These are phyloP conservation scores for Apotomis capreana DNA, from an alignment of 2,888 invertebrate species.

Conservation along the genomic window DNA sequence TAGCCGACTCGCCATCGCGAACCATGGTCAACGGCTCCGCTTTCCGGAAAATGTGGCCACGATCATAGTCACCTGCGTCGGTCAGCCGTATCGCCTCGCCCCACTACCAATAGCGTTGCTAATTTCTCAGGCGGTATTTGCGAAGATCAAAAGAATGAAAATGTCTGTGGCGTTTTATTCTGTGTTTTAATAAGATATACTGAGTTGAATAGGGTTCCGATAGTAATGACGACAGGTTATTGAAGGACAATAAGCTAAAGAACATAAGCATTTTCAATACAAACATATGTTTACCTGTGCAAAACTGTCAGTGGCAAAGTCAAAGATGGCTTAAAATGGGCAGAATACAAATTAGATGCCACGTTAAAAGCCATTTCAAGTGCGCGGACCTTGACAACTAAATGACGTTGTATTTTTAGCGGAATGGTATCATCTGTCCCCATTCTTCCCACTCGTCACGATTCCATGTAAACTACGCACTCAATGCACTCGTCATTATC, in stretches of 20 bases:
- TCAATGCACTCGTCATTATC: slow-evolving; percentile 37
- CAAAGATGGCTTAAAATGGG: neutral
- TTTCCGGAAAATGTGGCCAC: too few relatives aligned
- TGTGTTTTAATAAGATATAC: neutral
- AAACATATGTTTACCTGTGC: too few relatives aligned
- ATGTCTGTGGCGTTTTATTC: too few relatives aligned
- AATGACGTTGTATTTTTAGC: slow-evolving; percentile 26
- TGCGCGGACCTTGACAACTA: slow-evolving; percentile 13
- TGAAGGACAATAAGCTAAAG: slow-evolving; percentile 8
- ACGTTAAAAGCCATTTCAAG: slow-evolving; percentile 5
- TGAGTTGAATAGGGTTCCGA: slow-evolving; percentile 1
- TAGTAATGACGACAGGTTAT: slow-evolving; percentile 13
- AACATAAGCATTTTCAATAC: neutral
- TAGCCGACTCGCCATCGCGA: too few relatives aligned
- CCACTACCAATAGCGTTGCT: too few relatives aligned
- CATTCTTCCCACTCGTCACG: slow-evolving; percentile 34
- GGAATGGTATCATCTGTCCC: slow-evolving; percentile 32
- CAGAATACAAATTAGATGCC: neutral
- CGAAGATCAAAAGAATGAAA: too few relatives aligned
- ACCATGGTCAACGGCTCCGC: too few relatives aligned
- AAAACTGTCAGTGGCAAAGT: neutral
- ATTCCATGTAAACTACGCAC: slow-evolving; percentile 35
- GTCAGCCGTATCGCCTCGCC: too few relatives aligned
- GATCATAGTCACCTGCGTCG: too few relatives aligned
- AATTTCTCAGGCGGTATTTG: too few relatives aligned